These are phyloP conservation scores for Microctenopoma stevenorrisi DNA, from an alignment of 2,797 vertebrate species.

Conservation along the genomic window DNA sequence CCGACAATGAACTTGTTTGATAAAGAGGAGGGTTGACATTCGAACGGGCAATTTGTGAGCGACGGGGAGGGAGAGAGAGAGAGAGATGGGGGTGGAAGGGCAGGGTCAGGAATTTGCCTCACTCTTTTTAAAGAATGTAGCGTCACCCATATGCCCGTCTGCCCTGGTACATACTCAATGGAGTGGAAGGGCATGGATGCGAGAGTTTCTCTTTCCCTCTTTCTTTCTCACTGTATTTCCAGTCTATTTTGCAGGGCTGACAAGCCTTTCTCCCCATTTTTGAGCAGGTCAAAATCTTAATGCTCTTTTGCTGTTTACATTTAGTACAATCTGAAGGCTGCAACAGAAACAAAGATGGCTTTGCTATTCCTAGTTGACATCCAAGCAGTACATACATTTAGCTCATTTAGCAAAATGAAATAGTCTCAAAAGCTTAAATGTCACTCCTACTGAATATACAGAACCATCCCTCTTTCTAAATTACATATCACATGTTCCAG, in stretches of 20 bases:
- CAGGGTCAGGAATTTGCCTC: conserved; percentile 77
- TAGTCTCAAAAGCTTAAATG: conserved; percentile 41
- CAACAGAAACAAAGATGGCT: conserved; percentile 36
- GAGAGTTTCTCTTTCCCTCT: conserved; percentile 64
- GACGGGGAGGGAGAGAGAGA: conserved; percentile 62
- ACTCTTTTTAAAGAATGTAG: conserved; percentile 81
- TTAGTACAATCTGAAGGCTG: conserved; percentile 75
- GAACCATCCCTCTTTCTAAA: conserved; percentile 22
- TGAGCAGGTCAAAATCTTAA: conserved; percentile 64
- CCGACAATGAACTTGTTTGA: conserved; percentile 81
- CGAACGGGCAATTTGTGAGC: conserved; percentile 80
- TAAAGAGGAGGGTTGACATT: conserved; percentile 81
- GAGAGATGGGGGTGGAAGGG: conserved; percentile 50
- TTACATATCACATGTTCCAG: conserved; percentile 15
- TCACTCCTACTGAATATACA: conserved; percentile 29
- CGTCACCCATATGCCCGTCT: conserved; percentile 82
- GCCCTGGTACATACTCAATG: conserved; percentile 74
- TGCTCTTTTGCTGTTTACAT: conserved; percentile 74
- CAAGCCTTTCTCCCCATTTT: conserved; percentile 58
- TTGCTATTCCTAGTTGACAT: conserved; percentile 40
- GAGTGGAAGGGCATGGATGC: conserved; percentile 78
- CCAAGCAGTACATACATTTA: conserved; percentile 22
- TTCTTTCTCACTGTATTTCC: conserved; percentile 70
- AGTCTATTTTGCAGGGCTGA: conserved; percentile 67
- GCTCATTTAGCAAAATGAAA: conserved; percentile 38